Evolutionary conservation across 2,888 invertebrate genomes (phyloP).

Genomic region (Drosophila peninsularis): DNA sequence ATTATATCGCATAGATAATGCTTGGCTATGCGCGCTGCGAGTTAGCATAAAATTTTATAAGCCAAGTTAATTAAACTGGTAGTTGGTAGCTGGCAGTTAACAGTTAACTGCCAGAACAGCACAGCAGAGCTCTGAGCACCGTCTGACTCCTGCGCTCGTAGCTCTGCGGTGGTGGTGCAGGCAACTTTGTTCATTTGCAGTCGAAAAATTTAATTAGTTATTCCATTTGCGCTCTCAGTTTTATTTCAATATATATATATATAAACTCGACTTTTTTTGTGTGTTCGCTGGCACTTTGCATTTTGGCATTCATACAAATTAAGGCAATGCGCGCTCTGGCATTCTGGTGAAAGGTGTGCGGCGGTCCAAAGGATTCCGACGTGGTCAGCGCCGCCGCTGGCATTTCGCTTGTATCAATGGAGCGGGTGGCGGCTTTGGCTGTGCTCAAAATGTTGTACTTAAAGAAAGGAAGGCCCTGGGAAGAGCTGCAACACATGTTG

Average conservation of each 20-base stretch:
- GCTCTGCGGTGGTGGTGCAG: constrained; percentile 29
- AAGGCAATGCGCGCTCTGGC: constrained; percentile 40
- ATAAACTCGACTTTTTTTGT: neutral
- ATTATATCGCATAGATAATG: constrained; percentile 65
- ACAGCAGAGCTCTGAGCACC: no score
- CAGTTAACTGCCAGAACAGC: constrained; percentile 43
- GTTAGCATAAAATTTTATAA: constrained; percentile 71
- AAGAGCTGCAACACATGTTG: constrained; percentile 34
- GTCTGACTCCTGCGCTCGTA: constrained; percentile 17
- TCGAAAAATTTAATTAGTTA: constrained; percentile 74
- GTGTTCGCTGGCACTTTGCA: constrained; percentile 12
- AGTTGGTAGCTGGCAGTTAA: constrained; percentile 48
- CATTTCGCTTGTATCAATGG: constrained; percentile 35
- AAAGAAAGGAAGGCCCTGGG: constrained; percentile 28
- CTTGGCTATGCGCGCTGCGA: constrained; percentile 53
- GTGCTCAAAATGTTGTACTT: constrained; percentile 3
- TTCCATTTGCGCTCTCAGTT: constrained; percentile 64
- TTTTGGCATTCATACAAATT: constrained; percentile 49
- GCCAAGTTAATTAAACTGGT: constrained; percentile 73
- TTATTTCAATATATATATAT: constrained; percentile 9
- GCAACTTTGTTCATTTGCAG: constrained; percentile 69
- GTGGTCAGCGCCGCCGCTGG: constrained; percentile 14
- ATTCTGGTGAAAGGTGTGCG: constrained; percentile 42
- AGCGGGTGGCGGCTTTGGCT: constrained; percentile 5
- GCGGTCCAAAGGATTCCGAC: constrained; percentile 45